These are phyloP conservation scores for Nyctibius grandis DNA, from an alignment of 2,797 vertebrate species.

Conservation along the genomic window DNA sequence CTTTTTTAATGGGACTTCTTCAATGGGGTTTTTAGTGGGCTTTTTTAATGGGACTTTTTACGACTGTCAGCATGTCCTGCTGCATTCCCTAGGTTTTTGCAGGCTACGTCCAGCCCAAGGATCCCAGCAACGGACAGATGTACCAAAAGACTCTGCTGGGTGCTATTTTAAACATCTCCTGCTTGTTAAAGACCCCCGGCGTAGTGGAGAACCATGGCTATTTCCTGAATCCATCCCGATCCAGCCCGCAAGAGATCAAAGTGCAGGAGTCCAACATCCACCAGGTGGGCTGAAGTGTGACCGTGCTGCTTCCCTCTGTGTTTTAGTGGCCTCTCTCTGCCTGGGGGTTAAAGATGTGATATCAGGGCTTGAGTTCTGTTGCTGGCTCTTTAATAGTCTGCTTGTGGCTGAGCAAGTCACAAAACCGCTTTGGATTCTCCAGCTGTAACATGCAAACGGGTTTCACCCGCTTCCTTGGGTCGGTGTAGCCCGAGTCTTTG, in stretches of 20 bases:
- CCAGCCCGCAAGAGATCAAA: constrained; percentile 95
- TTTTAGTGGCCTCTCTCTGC: background rate
- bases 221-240: constrained; percentile 92
- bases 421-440: background rate
- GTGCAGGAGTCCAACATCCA: constrained; percentile 97
- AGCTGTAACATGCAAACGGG: background rate
- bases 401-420: background rate
- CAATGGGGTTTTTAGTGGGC: too few species aligned
- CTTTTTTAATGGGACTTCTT: background rate
- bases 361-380: fast-evolving
- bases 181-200: constrained; percentile 92
- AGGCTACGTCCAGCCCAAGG: constrained; percentile 93
- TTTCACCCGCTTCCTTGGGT: background rate
- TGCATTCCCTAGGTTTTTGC: constrained; percentile 82
- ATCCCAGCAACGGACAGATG: constrained; percentile 89
- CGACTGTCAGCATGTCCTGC: background rate
- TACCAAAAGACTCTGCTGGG: constrained; percentile 95
- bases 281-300: constrained; percentile 77
- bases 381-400: background rate
- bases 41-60: background rate
- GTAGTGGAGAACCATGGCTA: constrained; percentile 93
- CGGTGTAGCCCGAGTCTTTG: background rate
- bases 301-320: fast-evolving
- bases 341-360: fast-evolving
- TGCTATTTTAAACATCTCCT: constrained; percentile 86